Conservation (phyloP, 2,888 invertebrate genomes). For the Panopea generosa region DNA sequence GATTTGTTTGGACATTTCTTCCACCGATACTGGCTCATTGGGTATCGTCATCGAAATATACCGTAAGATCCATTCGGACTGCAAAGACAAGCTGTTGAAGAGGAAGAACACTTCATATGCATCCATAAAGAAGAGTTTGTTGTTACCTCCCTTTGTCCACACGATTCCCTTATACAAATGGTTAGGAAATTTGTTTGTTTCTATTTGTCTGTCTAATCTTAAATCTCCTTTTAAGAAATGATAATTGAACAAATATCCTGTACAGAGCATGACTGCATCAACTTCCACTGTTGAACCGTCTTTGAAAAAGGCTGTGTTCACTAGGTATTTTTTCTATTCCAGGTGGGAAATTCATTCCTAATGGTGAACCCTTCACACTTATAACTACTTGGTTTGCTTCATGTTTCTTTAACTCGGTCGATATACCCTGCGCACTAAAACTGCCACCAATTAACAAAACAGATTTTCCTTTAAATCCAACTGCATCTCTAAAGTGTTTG, state of each 20-base stretch:
- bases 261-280: neutral
- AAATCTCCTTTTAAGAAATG: neutral
- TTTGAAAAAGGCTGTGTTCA: neutral
- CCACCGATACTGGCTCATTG: too few relatives aligned
- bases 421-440: neutral
- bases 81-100: too few relatives aligned
- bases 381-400: neutral
- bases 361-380: neutral
- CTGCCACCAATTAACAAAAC: neutral
- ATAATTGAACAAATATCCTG: neutral
- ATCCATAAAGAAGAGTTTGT: neutral
- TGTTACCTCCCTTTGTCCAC: too few relatives aligned
- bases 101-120: too few relatives aligned
- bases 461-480: neutral
- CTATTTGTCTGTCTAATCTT: neutral
- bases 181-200: neutral
- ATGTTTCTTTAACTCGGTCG: neutral
- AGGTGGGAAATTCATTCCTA: neutral
- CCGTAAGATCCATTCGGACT: too few relatives aligned
- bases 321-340: neutral
- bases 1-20: too few relatives aligned
- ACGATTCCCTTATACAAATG: neutral
- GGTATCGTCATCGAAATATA: too few relatives aligned
- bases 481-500: neutral
- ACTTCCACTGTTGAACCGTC: neutral